A percentile compares a stretch with the other conserved stretches of the same genome.
phyloP scores from a whole-genome alignment of 2,888 invertebrate genomes.

The Drosophila fulvimacula region DNA sequence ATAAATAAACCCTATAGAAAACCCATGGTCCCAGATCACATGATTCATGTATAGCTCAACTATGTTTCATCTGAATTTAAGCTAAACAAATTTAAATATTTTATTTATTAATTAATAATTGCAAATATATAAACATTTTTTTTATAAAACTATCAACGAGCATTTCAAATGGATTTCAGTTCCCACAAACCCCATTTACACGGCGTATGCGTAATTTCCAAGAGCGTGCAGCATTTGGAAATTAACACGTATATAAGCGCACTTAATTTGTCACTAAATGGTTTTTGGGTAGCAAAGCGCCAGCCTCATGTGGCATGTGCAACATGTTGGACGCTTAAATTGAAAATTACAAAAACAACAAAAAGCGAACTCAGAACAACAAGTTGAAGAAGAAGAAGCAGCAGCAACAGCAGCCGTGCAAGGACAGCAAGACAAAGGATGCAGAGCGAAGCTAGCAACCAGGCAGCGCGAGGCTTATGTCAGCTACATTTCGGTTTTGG shows the following conservation, averaged over 20 bases:
- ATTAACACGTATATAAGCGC: conserved; percentile 72
- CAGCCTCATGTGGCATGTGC: conserved; percentile 65
- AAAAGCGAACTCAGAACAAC: conserved; percentile 3
- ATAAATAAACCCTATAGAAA: too few species aligned
- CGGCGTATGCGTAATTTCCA: conserved; percentile 58
- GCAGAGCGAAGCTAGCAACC: background rate
- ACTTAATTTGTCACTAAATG: conserved; percentile 78
- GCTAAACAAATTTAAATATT: too few species aligned
- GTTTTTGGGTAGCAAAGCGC: conserved; percentile 40
- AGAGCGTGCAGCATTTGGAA: conserved; percentile 47
- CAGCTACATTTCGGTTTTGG: conserved; percentile 46
- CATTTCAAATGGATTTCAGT: too few species aligned
- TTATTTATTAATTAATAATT: too few species aligned
- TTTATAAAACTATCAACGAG: background rate
- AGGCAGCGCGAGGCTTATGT: conserved; percentile 28
- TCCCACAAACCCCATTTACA: background rate
- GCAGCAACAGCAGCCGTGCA: conserved; percentile 44
- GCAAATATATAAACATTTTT: too few species aligned
- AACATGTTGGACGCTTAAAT: conserved; percentile 76
- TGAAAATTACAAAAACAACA: conserved; percentile 67
- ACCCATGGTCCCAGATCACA: too few species aligned
- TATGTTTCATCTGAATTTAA: too few species aligned
- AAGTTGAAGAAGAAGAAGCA: conserved; percentile 15
- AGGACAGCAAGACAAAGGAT: conserved; percentile 1
- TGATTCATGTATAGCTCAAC: too few species aligned